phyloP scores from a whole-genome alignment of 1,140 invertebrate species.

The Neodiprion lecontei region DNA sequence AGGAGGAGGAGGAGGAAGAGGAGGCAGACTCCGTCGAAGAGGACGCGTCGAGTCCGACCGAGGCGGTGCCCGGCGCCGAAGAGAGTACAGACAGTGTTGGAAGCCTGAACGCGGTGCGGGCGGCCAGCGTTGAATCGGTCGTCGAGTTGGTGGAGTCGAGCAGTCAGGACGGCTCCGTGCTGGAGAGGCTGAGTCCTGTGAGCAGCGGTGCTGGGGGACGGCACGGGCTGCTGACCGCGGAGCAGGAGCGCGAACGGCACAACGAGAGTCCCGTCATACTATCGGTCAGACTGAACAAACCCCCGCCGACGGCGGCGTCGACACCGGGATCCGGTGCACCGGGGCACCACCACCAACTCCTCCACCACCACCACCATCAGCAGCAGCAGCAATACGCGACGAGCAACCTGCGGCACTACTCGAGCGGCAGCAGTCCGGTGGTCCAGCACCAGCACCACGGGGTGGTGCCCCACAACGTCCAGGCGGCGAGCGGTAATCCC shows the following conservation, averaged over 20 bases:
- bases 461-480: constrained; percentile 18
- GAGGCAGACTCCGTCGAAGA: constrained; percentile 16
- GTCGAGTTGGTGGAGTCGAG: constrained; percentile 46
- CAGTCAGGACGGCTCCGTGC: constrained; percentile 55
- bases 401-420: constrained; percentile 37
- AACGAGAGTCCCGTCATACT: constrained; percentile 60
- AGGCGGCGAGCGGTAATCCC: constrained; percentile 9
- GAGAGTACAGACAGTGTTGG: constrained; percentile 4
- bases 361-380: constrained; percentile 26
- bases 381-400: constrained; percentile 24
- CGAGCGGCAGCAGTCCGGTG: constrained; percentile 31
- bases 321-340: constrained; percentile 18
- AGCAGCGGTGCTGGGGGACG: constrained; percentile 45
- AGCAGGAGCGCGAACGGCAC: constrained; percentile 46
- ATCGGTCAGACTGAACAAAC: constrained; percentile 57
- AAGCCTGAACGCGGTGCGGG: constrained; percentile 11
- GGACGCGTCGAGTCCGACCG: constrained; percentile 17
- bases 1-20: constrained; percentile 24
- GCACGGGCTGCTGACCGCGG: constrained; percentile 47
- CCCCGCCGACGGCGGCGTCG: constrained; percentile 38
- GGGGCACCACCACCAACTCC: constrained; percentile 30
- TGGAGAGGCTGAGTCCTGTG: constrained; percentile 60
- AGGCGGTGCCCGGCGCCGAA: constrained; percentile 28
- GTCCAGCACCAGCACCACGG: constrained; percentile 31
- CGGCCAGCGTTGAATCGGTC: constrained; percentile 25